Base-by-base conservation (phyloP, 2,113 vertebrate genomes). In the Delphinapterus leucas region DNA sequence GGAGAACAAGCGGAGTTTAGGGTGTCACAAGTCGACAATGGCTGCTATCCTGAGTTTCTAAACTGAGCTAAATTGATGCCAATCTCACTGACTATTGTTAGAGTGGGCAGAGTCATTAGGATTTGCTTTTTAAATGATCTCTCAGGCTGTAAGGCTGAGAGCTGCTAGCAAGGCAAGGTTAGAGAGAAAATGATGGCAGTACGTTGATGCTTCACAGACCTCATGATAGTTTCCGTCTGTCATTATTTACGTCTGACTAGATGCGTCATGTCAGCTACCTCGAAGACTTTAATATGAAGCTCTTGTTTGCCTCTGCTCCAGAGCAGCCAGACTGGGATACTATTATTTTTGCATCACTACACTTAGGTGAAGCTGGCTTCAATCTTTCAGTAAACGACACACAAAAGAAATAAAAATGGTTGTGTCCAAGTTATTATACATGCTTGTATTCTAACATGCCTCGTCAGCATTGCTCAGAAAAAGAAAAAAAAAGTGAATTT, bases 141-240 rank as follows among this genome's bases (percentile, higher is more conserved):
- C 98, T 98, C 98, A 99, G 99, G 98, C 99, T 98, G 98, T 98
- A 98, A 98, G 98, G 98, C 98, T 98, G 98, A 98, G 99, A 99
- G 99, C 99, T 99, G 99, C 99, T 99, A 98, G 99, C 99, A 99
- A 99, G 99, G 99, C 99, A 99, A 99, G 99, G 99, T 99, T 99
- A 99, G 99, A 99, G 99, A 99, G 99, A 99, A 99, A 99, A 99
- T 99, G 99, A 99, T 99, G 99, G 99, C 99, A 99, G 99, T 99
- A 98, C 97, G 98, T 99, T 99, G 99, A 99, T 99, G 99, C 99
- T 99, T 99, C 99, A 99, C 99, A 99, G 99, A 99, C 99, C 99
- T 99, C 99, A 99, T 99, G 99, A 99, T 99, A 99, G 99, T 99
- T 99, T 99, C 99, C 99, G 99, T 99, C 99, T 99, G 99, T 99